A percentile compares a stretch with the other conserved stretches of the same genome.
phyloP scores from a whole-genome alignment of 1,140 invertebrate genomes.

The Lepidurus arcticus region DNA sequence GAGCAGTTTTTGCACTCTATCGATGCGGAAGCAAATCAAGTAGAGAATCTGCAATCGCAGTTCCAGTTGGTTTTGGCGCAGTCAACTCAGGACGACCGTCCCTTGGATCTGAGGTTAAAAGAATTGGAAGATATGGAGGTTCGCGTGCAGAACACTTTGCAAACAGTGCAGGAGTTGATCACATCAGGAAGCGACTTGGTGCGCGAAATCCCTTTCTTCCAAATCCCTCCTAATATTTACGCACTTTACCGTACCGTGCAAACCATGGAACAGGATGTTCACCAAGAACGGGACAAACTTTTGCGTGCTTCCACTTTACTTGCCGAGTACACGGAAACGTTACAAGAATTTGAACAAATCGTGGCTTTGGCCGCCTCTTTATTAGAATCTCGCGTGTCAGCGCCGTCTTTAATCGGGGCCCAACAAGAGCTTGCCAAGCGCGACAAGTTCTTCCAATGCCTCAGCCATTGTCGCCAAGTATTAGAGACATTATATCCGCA shows the following conservation, averaged over 20 bases:
- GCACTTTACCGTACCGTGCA: constrained; percentile 57
- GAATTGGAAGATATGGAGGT: constrained; percentile 58
- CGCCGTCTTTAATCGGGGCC: constrained; percentile 64
- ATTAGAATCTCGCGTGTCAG: constrained; percentile 64
- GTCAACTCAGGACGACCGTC: neutral
- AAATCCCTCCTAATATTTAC: constrained; percentile 61
- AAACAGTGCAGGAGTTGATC: constrained; percentile 50
- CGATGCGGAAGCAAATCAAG: constrained; percentile 49
- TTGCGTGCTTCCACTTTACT: constrained; percentile 64
- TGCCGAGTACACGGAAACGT: constrained; percentile 77
- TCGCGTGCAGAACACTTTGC: constrained; percentile 51
- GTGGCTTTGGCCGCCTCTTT: constrained; percentile 71
- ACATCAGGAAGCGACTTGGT: constrained; percentile 51
- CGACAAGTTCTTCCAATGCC: constrained; percentile 76
- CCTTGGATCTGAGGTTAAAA: neutral
- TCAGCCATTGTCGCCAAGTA: constrained; percentile 72
- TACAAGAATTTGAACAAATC: constrained; percentile 76
- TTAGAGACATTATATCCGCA: constrained; percentile 76
- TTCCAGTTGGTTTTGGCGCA: constrained; percentile 44
- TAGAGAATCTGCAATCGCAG: constrained; percentile 51
- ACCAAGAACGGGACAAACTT: constrained; percentile 63
- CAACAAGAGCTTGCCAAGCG: constrained; percentile 83
- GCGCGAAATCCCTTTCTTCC: constrained; percentile 56
- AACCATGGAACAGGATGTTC: constrained; percentile 60
- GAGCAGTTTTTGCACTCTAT: constrained; percentile 59